phyloP scores from a whole-genome alignment of 2,888 invertebrate genomes.

The Leptopterna dolabrata region DNA sequence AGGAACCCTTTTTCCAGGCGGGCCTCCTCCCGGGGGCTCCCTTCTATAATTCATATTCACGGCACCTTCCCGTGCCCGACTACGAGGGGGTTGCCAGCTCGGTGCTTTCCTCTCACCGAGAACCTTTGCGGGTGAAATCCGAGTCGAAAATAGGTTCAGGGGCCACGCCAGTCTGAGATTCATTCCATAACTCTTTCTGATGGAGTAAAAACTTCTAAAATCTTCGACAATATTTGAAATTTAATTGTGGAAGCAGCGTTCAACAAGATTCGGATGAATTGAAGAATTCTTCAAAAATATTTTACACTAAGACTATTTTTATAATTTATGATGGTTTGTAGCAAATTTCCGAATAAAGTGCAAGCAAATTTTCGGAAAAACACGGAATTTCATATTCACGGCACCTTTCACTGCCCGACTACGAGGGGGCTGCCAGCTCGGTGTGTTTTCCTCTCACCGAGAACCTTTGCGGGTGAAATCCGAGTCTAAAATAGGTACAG shows the following conservation, averaged over 20 bases:
- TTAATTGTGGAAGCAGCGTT: too few species aligned
- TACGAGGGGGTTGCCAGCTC: background rate
- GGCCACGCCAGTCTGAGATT: background rate
- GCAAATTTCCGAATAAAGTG: too few species aligned
- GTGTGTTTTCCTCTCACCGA: background rate
- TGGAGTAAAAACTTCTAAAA: too few species aligned
- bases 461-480: background rate
- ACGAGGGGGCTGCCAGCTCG: background rate
- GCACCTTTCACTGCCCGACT: constrained; percentile 4
- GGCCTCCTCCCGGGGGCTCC: background rate
- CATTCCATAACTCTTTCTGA: too few species aligned
- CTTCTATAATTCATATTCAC: constrained; percentile 54
- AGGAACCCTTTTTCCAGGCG: constrained; percentile 54
- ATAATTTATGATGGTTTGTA: too few species aligned
- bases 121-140: background rate
- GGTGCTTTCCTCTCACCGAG: background rate
- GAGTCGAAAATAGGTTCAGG: background rate
- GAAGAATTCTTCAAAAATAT: too few species aligned
- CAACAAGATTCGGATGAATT: too few species aligned
- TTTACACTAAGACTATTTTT: too few species aligned
- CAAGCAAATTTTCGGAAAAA: too few species aligned
- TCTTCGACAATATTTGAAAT: too few species aligned
- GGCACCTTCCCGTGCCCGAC: constrained; percentile 12
- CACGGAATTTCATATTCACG: constrained; percentile 54
- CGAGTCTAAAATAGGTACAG: background rate